Evolutionary conservation across 2,113 vertebrate genomes (phyloP).

Genomic region (Melanerpes aurifrons): DNA sequence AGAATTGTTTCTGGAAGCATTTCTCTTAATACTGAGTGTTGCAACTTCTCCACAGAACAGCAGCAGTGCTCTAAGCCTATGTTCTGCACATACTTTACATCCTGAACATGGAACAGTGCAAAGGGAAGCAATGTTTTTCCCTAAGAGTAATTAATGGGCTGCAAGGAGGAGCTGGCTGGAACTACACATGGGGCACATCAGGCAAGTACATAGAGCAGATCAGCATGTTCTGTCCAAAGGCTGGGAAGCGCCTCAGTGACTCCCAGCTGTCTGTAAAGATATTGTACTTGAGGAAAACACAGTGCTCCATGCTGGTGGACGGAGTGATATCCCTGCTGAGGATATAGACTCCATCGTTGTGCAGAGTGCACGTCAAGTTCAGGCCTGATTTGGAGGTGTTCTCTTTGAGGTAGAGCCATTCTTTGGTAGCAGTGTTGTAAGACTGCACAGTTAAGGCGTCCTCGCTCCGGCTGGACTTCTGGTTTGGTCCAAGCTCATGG

Average conservation of each 20-base stretch:
- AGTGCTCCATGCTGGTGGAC: slow-evolving; percentile 88
- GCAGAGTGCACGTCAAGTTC: slow-evolving; percentile 92
- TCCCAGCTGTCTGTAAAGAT: slow-evolving; percentile 92
- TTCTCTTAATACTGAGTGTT: background rate
- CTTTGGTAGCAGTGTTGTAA: slow-evolving; percentile 85
- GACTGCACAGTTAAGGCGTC: slow-evolving; percentile 91
- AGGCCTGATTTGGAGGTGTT: slow-evolving; percentile 93
- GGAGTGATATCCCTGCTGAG: slow-evolving; percentile 89
- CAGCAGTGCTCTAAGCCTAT: background rate
- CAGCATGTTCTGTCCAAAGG: slow-evolving; percentile 91
- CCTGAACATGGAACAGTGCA: background rate
- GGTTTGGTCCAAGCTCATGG: slow-evolving; percentile 79
- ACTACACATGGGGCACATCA: slow-evolving; percentile 69
- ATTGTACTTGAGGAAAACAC: slow-evolving; percentile 94
- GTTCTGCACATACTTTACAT: background rate
- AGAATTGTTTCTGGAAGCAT: background rate
- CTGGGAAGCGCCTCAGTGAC: slow-evolving; percentile 86
- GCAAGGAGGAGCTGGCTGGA: background rate
- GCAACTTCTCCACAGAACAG: background rate
- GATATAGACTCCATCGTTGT: slow-evolving; percentile 96
- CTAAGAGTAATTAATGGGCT: background rate
- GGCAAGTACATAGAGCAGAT: slow-evolving; percentile 93
- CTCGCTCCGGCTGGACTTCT: slow-evolving; percentile 83
- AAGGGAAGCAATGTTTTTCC: background rate
- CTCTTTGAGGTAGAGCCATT: slow-evolving; percentile 91